Evolutionary conservation across 2,888 invertebrate species (phyloP).

Genomic region (Suillia variegata): DNA sequence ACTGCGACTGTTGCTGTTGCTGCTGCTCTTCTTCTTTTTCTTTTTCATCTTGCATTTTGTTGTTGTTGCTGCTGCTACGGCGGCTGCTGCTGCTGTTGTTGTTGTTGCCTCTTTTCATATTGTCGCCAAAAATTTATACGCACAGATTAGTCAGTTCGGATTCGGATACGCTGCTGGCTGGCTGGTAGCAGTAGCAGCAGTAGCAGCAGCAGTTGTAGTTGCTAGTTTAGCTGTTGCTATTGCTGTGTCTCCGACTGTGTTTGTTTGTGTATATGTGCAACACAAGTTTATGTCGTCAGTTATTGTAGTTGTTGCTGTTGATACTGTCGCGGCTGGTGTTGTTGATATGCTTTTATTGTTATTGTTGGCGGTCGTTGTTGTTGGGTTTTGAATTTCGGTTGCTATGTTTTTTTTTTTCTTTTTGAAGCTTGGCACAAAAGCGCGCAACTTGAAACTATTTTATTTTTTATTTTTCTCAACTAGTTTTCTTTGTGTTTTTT

Average conservation of each 20-base stretch:
- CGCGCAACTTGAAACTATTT: slow-evolving; percentile 1
- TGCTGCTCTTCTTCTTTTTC: neutral
- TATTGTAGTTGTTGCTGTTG: neutral
- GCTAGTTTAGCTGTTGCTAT: neutral
- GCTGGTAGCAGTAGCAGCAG: neutral
- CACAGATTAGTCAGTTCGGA: slow-evolving; percentile 1
- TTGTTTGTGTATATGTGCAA: no score
- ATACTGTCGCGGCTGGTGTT: neutral
- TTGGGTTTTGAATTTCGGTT: slow-evolving; percentile 4
- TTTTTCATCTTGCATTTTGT: no score
- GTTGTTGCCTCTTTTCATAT: neutral
- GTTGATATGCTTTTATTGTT: neutral
- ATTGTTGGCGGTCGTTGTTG: slow-evolving; percentile 11
- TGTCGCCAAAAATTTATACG: slow-evolving; percentile 4
- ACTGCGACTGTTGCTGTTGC: neutral
- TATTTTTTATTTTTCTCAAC: neutral
- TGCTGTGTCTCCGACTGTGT: neutral
- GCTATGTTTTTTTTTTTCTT: slow-evolving; percentile 10
- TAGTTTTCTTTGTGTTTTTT: neutral
- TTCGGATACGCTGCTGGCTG: neutral
- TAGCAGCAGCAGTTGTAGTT: neutral
- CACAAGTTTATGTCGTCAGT: neutral
- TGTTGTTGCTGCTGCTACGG: no score
- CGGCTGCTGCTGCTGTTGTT: neutral
- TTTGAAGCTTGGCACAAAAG: neutral